These are phyloP conservation scores for Gnathonemus echidnorhynchus DNA, from an alignment of 2,113 vertebrate species.

Conservation along the genomic window DNA sequence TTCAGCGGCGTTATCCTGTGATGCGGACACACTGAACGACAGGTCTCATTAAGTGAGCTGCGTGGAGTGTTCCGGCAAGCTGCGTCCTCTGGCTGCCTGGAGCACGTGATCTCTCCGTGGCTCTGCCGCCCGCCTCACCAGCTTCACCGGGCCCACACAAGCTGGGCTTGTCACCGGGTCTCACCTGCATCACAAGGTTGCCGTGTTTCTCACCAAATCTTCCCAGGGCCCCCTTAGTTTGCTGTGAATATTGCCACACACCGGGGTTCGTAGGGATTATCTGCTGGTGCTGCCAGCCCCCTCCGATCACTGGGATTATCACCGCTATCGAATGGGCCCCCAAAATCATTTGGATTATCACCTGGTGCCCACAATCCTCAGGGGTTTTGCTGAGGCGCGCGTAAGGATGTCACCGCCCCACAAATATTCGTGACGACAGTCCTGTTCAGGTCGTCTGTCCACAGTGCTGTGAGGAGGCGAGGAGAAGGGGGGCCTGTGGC, in stretches of 20 bases:
- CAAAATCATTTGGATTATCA: neutral
- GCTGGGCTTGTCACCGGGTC: neutral
- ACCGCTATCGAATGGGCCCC: neutral
- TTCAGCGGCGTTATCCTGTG: constrained; percentile 63
- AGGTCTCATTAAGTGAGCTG: constrained; percentile 60
- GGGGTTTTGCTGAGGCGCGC: neutral
- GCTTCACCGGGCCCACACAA: neutral
- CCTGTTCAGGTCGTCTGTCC: neutral
- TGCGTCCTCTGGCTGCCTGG: constrained; percentile 28
- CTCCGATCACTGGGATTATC: neutral
- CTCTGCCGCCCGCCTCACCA: neutral
- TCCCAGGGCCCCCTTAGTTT: neutral
- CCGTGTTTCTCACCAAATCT: neutral
- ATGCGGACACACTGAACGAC: constrained; percentile 59
- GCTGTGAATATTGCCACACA: neutral
- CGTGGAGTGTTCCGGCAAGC: constrained; percentile 49
- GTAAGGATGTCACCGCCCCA: neutral
- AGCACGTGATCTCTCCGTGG: neutral
- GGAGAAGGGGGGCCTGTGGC: neutral
- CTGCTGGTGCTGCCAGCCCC: neutral
- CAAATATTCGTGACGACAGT: neutral
- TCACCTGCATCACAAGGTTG: neutral
- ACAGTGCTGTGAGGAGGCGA: neutral
- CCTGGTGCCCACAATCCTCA: neutral
- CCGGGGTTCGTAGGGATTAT: neutral